Evolutionary conservation across 2,797 vertebrate species (phyloP).

Genomic region (Vultur gryphus): DNA sequence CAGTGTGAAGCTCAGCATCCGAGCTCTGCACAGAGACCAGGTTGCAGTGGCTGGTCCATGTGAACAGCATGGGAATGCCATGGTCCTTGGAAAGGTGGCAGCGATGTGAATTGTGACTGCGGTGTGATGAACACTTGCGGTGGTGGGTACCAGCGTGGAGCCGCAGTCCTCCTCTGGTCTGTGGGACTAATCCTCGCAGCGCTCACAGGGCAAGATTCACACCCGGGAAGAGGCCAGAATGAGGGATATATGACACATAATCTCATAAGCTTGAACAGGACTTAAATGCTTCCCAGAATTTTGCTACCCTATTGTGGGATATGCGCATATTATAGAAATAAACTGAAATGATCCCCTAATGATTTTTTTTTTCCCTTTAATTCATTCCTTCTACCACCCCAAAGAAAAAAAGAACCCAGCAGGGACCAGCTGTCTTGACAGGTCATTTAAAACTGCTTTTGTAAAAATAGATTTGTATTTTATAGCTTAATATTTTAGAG

Average conservation of each 20-base stretch:
- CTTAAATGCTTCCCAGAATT: neutral
- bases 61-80: neutral
- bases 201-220: neutral
- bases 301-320: neutral
- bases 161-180: neutral
- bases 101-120: neutral
- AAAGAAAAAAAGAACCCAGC: neutral
- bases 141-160: neutral
- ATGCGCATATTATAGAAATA: neutral
- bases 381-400: neutral
- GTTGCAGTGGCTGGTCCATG: rapidly evolving
- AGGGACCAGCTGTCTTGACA: neutral
- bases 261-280: neutral
- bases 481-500: conserved; percentile 53
- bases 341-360: neutral
- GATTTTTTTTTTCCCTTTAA: neutral
- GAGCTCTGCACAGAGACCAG: neutral
- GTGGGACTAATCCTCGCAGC: neutral
- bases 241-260: neutral
- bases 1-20: neutral
- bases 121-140: neutral
- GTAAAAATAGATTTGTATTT: conserved; percentile 30
- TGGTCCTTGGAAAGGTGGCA: rapidly evolving
- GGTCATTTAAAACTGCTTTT: conserved; percentile 40
- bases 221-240: neutral